Evolutionary conservation across 2,113 vertebrate genomes (phyloP).

Genomic region (Psophia crepitans): DNA sequence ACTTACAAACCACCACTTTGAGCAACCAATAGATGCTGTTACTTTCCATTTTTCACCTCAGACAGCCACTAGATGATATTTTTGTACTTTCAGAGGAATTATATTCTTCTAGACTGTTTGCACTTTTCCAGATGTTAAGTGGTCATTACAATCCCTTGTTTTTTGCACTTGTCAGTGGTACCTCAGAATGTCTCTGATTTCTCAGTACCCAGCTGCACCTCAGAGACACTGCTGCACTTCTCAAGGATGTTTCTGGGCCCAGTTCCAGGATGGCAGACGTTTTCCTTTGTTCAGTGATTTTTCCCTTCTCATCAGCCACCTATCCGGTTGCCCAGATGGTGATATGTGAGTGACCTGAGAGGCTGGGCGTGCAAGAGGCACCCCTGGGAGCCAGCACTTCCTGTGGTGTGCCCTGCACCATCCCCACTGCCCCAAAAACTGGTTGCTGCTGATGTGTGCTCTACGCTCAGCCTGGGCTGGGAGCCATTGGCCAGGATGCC

Average conservation of each 20-base stretch:
- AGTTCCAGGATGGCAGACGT: background rate
- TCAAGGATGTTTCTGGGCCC: background rate
- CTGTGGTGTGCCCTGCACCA: rapidly evolving
- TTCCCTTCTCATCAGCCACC: background rate
- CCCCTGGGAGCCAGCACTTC: rapidly evolving
- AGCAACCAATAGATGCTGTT: background rate
- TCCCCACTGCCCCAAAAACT: rapidly evolving
- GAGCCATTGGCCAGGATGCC: background rate
- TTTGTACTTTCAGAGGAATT: background rate
- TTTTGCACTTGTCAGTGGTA: background rate
- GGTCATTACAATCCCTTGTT: background rate
- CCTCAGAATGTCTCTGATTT: background rate
- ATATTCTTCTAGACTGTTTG: background rate
- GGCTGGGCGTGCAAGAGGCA: background rate
- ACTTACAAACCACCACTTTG: background rate
- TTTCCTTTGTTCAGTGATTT: background rate
- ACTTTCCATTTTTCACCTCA: background rate
- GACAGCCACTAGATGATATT: too few relatives aligned
- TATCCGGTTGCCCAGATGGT: rapidly evolving
- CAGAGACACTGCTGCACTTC: background rate
- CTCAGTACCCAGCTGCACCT: background rate
- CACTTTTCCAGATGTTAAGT: background rate
- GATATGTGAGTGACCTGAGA: rapidly evolving
- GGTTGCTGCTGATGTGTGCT: rapidly evolving
- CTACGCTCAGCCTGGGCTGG: background rate